Evolutionary conservation across 2,113 vertebrate species (phyloP).

Genomic region (Andinoacara biseriatus): DNA sequence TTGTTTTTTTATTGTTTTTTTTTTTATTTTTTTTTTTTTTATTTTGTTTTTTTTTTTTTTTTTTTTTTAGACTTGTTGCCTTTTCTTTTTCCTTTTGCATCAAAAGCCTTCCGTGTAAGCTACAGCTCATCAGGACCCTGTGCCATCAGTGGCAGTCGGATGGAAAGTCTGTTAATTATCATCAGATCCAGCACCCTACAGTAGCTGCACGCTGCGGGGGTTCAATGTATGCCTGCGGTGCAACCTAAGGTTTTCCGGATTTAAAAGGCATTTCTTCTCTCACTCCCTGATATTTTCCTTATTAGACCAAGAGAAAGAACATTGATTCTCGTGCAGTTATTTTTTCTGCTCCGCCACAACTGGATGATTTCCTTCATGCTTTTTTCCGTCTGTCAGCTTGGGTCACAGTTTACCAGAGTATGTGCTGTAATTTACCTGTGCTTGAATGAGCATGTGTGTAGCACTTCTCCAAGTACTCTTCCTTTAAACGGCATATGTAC

Average conservation of each 20-base stretch:
- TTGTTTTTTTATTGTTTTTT: not conserved
- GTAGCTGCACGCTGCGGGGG: conserved; percentile 20
- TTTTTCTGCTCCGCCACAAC: conserved; percentile 50
- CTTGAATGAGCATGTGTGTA: conserved; percentile 4
- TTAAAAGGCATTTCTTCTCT: conserved; percentile 49
- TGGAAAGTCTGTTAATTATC: conserved; percentile 57
- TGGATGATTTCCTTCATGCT: conserved; percentile 52
- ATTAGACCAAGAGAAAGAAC: conserved; percentile 61
- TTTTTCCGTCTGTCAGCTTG: conserved; percentile 41
- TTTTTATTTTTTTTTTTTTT: not conserved
- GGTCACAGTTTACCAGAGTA: conserved; percentile 27
- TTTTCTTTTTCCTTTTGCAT: conserved; percentile 19
- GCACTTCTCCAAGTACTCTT: not conserved
- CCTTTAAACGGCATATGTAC: not conserved
- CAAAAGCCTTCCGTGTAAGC: conserved; percentile 41
- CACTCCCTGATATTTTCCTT: conserved; percentile 53
- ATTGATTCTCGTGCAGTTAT: conserved; percentile 70
- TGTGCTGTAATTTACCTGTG: conserved; percentile 13
- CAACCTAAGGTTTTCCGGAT: conserved; percentile 45
- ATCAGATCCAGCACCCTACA: conserved; percentile 18
- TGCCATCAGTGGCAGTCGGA: conserved; percentile 31
- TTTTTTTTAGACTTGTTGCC: not conserved
- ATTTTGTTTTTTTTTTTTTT: not conserved
- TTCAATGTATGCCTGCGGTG: conserved; percentile 29
- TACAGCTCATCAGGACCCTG: conserved; percentile 34